These are phyloP conservation scores for Ichneumoninae sp. DNA, from an alignment of 2,888 invertebrate genomes.

Conservation along the genomic window DNA sequence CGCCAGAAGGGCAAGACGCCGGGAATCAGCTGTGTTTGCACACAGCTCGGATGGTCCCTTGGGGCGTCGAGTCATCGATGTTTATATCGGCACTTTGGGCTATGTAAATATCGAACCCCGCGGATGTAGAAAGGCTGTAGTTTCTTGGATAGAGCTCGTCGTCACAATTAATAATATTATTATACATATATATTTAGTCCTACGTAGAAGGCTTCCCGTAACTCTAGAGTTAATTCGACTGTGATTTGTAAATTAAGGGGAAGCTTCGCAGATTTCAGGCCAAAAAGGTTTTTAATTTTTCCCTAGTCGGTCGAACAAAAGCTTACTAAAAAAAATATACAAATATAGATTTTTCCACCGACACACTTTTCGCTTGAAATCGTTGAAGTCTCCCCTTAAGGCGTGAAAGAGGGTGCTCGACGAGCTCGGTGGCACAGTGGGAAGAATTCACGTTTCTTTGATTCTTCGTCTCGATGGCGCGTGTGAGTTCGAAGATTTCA, in stretches of 20 bases:
- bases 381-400: neutral
- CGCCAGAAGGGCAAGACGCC: neutral
- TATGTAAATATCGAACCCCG: constrained; percentile 47
- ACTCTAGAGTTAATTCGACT: constrained; percentile 43
- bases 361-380: too few relatives aligned
- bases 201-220: constrained; percentile 52
- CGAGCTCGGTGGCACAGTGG: constrained; percentile 7
- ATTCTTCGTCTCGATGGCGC: neutral
- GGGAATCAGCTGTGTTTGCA: constrained; percentile 1
- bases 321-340: too few relatives aligned
- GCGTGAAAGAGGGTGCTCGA: neutral
- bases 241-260: constrained; percentile 10
- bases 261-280: neutral
- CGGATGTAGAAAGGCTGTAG: constrained; percentile 47
- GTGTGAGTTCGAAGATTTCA: too few relatives aligned
- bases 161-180: constrained; percentile 1
- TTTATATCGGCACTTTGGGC: constrained; percentile 33
- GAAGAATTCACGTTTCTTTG: neutral
- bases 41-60: neutral
- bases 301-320: too few relatives aligned
- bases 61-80: constrained; percentile 9
- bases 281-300: neutral
- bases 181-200: constrained; percentile 34
- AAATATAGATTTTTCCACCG: too few relatives aligned
- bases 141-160: constrained; percentile 41